These are phyloP conservation scores for Contarinia nasturtii DNA, from an alignment of 1,140 invertebrate species.

Conservation along the genomic window DNA sequence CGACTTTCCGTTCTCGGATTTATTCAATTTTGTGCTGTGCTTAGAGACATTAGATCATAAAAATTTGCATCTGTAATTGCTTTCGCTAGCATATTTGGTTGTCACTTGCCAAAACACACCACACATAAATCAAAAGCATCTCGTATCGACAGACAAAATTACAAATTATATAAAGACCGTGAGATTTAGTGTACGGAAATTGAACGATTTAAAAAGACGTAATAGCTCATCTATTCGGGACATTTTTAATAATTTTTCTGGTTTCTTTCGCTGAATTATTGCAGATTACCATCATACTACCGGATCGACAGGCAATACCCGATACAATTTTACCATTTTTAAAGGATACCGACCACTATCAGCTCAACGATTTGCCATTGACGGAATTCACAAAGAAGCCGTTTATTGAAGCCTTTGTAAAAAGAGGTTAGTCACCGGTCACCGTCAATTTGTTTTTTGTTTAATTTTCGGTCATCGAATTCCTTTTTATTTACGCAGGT, in stretches of 20 bases:
- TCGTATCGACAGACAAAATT: neutral
- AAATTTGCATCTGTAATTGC: no score
- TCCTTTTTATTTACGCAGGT: conserved; percentile 21
- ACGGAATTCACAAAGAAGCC: conserved; percentile 27
- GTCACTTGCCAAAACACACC: no score
- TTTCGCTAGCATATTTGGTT: no score
- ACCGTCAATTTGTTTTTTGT: neutral
- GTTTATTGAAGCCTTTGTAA: conserved; percentile 31
- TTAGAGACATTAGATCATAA: no score
- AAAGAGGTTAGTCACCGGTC: conserved; percentile 12
- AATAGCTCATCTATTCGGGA: neutral
- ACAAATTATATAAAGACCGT: neutral
- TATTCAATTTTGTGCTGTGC: no score
- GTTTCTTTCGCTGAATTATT: no score
- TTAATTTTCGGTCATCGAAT: conserved; percentile 2
- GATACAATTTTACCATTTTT: conserved; percentile 10
- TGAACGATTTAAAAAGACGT: conserved; percentile 2
- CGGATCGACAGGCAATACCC: neutral
- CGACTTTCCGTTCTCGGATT: no score
- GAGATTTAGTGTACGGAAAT: conserved; percentile 1
- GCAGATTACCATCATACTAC: conserved; percentile 1
- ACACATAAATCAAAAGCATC: no score
- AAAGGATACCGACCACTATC: conserved; percentile 34
- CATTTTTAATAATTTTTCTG: neutral
- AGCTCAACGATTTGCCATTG: conserved; percentile 22